Evolutionary conservation across 2,888 invertebrate genomes (phyloP).

Genomic region (Agrochola lota): DNA sequence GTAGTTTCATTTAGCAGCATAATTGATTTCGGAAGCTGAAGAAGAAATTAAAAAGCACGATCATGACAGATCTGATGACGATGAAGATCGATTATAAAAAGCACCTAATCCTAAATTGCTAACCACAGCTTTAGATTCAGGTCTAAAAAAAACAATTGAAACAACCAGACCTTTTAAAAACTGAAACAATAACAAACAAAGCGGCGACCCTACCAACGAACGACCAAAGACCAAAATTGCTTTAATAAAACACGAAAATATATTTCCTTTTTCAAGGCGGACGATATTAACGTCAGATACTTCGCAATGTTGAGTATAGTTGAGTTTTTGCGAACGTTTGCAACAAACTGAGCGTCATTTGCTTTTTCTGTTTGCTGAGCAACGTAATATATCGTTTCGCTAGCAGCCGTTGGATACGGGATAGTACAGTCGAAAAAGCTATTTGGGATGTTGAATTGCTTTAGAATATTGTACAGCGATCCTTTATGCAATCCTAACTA

Average conservation of each 20-base stretch:
- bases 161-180: constrained; percentile 23
- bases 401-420: constrained; percentile 18
- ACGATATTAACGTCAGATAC: constrained; percentile 74
- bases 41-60: not conserved
- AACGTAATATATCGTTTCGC: constrained; percentile 55
- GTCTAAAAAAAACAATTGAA: constrained; percentile 18
- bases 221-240: constrained; percentile 76
- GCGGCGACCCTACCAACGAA: constrained; percentile 70
- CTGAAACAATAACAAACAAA: constrained; percentile 43
- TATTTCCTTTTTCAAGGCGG: constrained; percentile 77
- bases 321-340: constrained; percentile 60
- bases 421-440: constrained; percentile 17
- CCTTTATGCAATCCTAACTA: no score
- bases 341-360: constrained; percentile 53
- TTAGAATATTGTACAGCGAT: not conserved
- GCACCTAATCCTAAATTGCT: not conserved
- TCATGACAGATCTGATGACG: not conserved
- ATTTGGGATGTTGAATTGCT: constrained; percentile 1
- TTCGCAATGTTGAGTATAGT: constrained; percentile 57
- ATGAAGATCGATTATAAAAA: not conserved
- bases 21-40: not conserved
- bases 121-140: constrained; percentile 18
- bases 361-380: constrained; percentile 59
- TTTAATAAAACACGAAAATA: constrained; percentile 84
- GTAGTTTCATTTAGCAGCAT: not conserved